Conservation (phyloP, 1,140 invertebrate genomes). For the Drosophila bifasciata region DNA sequence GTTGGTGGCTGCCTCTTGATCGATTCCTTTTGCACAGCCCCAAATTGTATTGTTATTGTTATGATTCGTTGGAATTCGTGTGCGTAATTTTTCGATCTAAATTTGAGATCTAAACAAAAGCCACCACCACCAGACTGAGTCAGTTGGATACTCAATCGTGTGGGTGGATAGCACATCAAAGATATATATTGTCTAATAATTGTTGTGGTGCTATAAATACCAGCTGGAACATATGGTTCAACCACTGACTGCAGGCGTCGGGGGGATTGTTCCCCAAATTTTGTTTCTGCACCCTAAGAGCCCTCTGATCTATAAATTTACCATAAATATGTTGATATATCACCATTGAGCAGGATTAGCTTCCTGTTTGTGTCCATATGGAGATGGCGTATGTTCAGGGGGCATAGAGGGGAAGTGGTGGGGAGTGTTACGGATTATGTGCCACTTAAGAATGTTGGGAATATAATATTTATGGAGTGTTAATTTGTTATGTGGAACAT, state of each 20-base stretch:
- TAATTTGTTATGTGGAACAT: constrained; percentile 73
- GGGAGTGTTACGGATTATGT: constrained; percentile 34
- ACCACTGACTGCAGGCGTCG: constrained; percentile 50
- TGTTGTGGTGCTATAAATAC: constrained; percentile 58
- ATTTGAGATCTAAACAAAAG: constrained; percentile 44
- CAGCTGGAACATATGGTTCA: constrained; percentile 60
- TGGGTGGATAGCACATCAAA: constrained; percentile 49
- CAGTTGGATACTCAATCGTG: constrained; percentile 49
- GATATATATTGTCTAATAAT: constrained; percentile 74
- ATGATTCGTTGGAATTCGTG: constrained; percentile 75
- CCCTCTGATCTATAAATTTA: constrained; percentile 76
- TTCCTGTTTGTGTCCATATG: constrained; percentile 78
- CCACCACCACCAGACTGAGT: neutral
- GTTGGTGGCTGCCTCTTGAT: constrained; percentile 57
- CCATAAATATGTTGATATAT: constrained; percentile 83
- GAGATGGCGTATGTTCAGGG: constrained; percentile 28
- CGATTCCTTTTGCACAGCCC: constrained; percentile 47
- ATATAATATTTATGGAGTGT: constrained; percentile 72
- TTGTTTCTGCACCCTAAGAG: constrained; percentile 50
- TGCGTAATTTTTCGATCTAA: constrained; percentile 59
- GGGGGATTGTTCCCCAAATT: no score
- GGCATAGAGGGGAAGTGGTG: no score
- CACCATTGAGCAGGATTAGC: constrained; percentile 80
- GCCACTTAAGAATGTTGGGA: constrained; percentile 48
- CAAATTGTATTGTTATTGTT: constrained; percentile 77